These are phyloP conservation scores for Ifrita kowaldi DNA, from an alignment of 2,113 vertebrate species.

Conservation along the genomic window DNA sequence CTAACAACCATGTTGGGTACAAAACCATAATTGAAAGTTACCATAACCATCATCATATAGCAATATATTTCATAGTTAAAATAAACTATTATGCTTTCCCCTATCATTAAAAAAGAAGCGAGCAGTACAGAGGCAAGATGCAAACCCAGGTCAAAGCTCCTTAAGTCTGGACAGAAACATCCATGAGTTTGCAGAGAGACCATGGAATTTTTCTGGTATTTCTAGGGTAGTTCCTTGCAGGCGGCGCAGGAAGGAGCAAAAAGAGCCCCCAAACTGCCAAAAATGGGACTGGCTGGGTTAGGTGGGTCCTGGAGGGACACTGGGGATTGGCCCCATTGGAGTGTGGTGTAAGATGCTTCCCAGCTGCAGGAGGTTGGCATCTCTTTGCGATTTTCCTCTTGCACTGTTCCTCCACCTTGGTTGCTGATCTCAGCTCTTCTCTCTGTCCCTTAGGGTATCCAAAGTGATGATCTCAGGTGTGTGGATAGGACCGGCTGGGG, in stretches of 20 bases:
- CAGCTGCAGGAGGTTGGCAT: not conserved
- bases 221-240: not conserved
- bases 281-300: not conserved
- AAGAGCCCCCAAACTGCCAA: not conserved
- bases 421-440: not conserved
- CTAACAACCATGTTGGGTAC: slow-evolving; percentile 44
- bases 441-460: not conserved
- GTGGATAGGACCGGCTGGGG: not conserved
- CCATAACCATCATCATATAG: slow-evolving; percentile 75
- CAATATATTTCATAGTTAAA: slow-evolving; percentile 81
- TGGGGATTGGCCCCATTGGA: not conserved
- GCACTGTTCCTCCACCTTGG: slow-evolving; percentile 57
- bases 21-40: slow-evolving; percentile 72
- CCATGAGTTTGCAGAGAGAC: slow-evolving; percentile 28
- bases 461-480: not conserved
- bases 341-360: not conserved
- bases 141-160: slow-evolving; percentile 59
- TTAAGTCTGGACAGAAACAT: slow-evolving; percentile 3
- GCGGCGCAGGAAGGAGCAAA: not conserved
- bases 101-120: slow-evolving; percentile 71
- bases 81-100: slow-evolving; percentile 78
- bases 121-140: slow-evolving; percentile 71
- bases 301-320: not conserved
- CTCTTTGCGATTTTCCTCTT: slow-evolving; percentile 55
- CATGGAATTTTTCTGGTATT: not conserved